Evolutionary conservation across 2,113 vertebrate genomes (phyloP).

Genomic region (Craseonycteris thonglongyai): DNA sequence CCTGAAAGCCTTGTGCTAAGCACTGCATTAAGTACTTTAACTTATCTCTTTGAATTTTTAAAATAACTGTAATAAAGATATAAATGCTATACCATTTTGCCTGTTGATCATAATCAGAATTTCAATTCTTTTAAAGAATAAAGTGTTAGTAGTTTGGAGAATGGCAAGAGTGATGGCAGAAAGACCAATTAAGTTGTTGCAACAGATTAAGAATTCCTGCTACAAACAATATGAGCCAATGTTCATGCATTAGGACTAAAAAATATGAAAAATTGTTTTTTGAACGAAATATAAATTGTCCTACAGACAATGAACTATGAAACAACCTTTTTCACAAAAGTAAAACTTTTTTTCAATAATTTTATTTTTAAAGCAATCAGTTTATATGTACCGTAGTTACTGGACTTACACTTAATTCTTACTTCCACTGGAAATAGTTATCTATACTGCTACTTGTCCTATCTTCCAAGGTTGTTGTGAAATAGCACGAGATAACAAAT

Average conservation of each 20-base stretch:
- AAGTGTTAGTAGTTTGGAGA: neutral
- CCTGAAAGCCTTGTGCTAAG: conserved; percentile 1
- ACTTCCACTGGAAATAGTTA: conserved; percentile 12
- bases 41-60: neutral
- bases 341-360: neutral
- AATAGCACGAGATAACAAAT: conserved; percentile 40
- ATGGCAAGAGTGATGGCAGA: neutral
- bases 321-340: conserved; percentile 8
- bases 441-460: conserved; percentile 42
- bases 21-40: neutral
- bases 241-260: neutral
- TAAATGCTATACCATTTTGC: neutral
- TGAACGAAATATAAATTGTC: neutral
- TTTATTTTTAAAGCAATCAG: conserved; percentile 20
- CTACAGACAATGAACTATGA: neutral
- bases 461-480: conserved; percentile 37
- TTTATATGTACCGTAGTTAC: neutral
- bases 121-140: neutral
- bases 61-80: neutral
- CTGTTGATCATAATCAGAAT: neutral
- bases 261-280: neutral
- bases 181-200: neutral
- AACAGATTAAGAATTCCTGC: neutral
- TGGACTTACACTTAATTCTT: neutral
- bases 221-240: neutral